A percentile compares a stretch with the other conserved stretches of the same genome.
phyloP scores from a whole-genome alignment of 2,797 vertebrate species.

The Paguma larvata region DNA sequence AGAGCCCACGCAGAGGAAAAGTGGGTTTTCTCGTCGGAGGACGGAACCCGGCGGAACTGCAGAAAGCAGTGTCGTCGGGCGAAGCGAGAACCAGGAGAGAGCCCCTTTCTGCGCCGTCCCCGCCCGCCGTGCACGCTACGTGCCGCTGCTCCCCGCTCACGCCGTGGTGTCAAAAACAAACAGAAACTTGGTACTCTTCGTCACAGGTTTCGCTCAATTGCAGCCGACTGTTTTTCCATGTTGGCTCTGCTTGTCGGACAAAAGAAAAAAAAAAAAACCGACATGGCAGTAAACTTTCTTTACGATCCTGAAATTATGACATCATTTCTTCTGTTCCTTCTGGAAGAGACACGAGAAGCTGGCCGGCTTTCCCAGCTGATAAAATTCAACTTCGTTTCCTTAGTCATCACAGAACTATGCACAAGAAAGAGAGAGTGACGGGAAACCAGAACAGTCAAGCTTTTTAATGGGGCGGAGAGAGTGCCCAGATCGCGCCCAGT shows the following conservation, averaged over 20 bases:
- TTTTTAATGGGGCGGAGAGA: neutral
- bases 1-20: neutral
- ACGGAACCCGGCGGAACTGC: neutral
- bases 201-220: constrained; percentile 59
- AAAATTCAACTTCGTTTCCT: constrained; percentile 84
- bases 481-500: constrained; percentile 32
- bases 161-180: constrained; percentile 65
- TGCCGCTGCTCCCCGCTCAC: constrained; percentile 48
- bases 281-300: constrained; percentile 77
- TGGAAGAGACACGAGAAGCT: constrained; percentile 78
- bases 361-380: constrained; percentile 76
- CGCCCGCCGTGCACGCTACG: constrained; percentile 15
- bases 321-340: constrained; percentile 72
- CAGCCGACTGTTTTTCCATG: constrained; percentile 72
- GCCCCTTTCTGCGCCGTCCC: neutral
- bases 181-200: constrained; percentile 73
- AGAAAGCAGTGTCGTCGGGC: neutral
- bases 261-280: neutral
- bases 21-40: neutral
- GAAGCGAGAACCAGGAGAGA: neutral
- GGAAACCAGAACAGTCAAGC: constrained; percentile 42
- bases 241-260: constrained; percentile 71
- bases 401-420: constrained; percentile 78
- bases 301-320: constrained; percentile 78
- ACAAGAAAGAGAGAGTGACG: constrained; percentile 71